Conservation (phyloP, 1,140 invertebrate species). For the Euglossa dilemma region DNA sequence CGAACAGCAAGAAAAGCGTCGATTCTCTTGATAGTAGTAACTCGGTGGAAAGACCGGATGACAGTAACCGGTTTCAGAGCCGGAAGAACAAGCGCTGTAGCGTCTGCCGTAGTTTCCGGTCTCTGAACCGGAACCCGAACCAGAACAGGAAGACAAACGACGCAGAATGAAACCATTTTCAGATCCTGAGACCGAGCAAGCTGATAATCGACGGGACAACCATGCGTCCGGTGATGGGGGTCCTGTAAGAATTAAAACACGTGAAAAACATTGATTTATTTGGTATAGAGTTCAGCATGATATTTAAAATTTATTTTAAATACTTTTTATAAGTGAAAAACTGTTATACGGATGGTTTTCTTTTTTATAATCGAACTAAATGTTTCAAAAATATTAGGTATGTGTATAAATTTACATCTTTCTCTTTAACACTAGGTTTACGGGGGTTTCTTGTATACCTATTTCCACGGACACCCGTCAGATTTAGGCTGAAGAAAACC, state of each 20-base stretch:
- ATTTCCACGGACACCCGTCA: no score
- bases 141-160: constrained; percentile 77
- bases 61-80: constrained; percentile 78
- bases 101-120: constrained; percentile 77
- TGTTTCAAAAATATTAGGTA: no score
- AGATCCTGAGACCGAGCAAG: constrained; percentile 83
- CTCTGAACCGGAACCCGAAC: constrained; percentile 79
- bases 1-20: constrained; percentile 78
- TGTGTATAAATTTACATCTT: no score
- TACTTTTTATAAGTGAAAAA: no score
- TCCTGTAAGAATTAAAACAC: constrained; percentile 53
- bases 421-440: no score
- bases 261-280: no score
- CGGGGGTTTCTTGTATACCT: no score
- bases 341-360: no score
- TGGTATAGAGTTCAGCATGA: no score
- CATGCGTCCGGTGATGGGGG: constrained; percentile 84
- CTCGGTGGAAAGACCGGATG: constrained; percentile 72
- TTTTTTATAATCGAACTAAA: no score
- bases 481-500: no score
- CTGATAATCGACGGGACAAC: constrained; percentile 85
- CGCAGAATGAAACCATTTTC: constrained; percentile 77
- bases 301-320: no score
- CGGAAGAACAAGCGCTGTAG: constrained; percentile 79
- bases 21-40: constrained; percentile 73